phyloP scores from a whole-genome alignment of 2,888 invertebrate genomes.

The Tetramorium bicarinatum region DNA sequence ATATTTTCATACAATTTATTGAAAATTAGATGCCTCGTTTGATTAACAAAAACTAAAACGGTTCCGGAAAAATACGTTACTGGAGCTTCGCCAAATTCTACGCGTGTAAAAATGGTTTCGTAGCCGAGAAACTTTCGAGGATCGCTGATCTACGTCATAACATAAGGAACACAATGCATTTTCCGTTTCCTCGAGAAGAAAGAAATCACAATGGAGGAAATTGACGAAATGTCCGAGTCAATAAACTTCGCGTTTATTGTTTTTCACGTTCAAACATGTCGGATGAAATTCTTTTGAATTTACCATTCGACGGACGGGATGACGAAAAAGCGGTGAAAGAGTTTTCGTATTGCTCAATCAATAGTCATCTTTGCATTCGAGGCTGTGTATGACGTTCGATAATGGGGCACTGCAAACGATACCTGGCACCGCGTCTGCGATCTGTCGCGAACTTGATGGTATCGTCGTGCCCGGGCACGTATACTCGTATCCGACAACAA shows the following conservation, averaged over 20 bases:
- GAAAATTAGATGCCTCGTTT: background rate
- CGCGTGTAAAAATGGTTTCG: background rate
- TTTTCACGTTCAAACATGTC: slow-evolving; percentile 1
- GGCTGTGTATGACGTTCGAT: slow-evolving; percentile 69
- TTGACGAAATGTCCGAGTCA: slow-evolving; percentile 36
- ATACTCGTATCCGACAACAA: slow-evolving; percentile 66
- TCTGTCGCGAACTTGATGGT: slow-evolving; percentile 75
- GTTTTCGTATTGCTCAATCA: slow-evolving; percentile 33
- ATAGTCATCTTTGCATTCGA: slow-evolving; percentile 70
- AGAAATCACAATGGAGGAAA: slow-evolving; percentile 22
- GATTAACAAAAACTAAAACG: background rate
- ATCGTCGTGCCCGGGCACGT: slow-evolving; percentile 42
- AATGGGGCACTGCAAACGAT: slow-evolving; percentile 78
- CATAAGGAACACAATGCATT: background rate
- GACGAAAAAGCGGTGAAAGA: slow-evolving; percentile 11
- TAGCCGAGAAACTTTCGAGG: slow-evolving; percentile 21
- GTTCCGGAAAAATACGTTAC: background rate
- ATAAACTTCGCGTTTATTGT: slow-evolving; percentile 6
- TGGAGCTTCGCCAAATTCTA: background rate
- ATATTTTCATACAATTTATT: background rate
- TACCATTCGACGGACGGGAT: background rate
- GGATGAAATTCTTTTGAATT: slow-evolving; percentile 23
- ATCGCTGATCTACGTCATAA: background rate
- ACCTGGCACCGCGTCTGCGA: slow-evolving; percentile 75
- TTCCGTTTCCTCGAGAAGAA: slow-evolving; percentile 5